Percentiles rank a stretch among this genome's conserved stretches.
Evolutionary conservation across 2,797 vertebrate species (phyloP).

Genomic region (Alectoris magna): DNA sequence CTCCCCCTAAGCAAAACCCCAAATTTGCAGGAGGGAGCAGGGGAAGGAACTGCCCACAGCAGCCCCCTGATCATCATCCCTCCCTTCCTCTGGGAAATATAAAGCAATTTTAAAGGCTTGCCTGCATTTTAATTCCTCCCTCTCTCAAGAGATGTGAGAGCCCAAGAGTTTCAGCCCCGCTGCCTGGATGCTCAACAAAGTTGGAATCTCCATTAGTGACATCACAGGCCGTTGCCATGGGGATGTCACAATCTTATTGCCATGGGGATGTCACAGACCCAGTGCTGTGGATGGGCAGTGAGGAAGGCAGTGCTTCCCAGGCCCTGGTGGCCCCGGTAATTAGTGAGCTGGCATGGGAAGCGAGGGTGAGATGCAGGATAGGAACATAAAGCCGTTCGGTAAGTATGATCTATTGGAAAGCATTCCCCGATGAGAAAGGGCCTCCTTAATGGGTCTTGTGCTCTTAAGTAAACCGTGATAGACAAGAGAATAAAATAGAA

Average conservation of each 20-base stretch:
- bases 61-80: rapidly evolving
- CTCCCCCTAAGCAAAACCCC: not conserved
- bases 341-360: slow-evolving; percentile 41
- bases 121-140: not conserved
- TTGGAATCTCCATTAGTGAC: slow-evolving; percentile 57
- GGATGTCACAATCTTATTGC: slow-evolving; percentile 63
- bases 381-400: slow-evolving; percentile 1
- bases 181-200: slow-evolving; percentile 9
- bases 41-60: not conserved
- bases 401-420: slow-evolving; percentile 29
- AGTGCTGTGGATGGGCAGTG: not conserved
- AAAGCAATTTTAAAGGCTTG: not conserved
- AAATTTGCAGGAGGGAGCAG: not conserved
- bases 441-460: slow-evolving; percentile 29
- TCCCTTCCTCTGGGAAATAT: not conserved
- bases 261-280: not conserved
- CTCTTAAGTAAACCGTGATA: slow-evolving; percentile 43
- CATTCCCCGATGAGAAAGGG: not conserved
- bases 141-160: not conserved
- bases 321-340: slow-evolving; percentile 23
- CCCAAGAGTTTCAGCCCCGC: slow-evolving; percentile 7
- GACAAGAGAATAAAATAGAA: slow-evolving; percentile 7
- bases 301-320: slow-evolving; percentile 16
- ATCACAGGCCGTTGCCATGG: slow-evolving; percentile 57
- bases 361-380: not conserved